Conservation (phyloP, 2,888 invertebrate species). For the Psylliodes chrysocephalus region DNA sequence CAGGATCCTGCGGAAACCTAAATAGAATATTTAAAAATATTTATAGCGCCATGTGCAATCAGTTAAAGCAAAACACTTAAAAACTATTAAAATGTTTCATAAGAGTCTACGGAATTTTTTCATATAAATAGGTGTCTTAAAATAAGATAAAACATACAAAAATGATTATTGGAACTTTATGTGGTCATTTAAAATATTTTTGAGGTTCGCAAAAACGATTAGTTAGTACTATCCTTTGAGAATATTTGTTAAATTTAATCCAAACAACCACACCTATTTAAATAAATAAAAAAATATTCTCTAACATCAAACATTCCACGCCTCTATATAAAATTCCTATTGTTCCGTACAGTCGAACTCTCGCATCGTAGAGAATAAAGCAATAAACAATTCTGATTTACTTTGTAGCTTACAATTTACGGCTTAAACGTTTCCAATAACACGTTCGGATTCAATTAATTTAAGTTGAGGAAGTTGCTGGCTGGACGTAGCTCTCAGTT, state of each 20-base stretch:
- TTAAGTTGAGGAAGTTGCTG: conserved; percentile 30
- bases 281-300: neutral
- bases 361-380: conserved; percentile 24
- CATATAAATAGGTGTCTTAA: too few relatives aligned
- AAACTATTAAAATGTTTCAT: too few relatives aligned
- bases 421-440: conserved; percentile 36
- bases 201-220: too few relatives aligned
- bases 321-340: conserved; percentile 32
- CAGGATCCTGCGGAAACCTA: too few relatives aligned
- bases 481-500: conserved; percentile 13
- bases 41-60: too few relatives aligned
- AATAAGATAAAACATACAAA: too few relatives aligned
- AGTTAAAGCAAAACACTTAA: too few relatives aligned
- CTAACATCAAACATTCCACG: neutral
- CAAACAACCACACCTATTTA: neutral
- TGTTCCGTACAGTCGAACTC: conserved; percentile 24
- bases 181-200: too few relatives aligned
- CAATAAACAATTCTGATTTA: conserved; percentile 40
- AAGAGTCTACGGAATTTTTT: too few relatives aligned
- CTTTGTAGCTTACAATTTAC: conserved; percentile 39
- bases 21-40: too few relatives aligned
- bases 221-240: too few relatives aligned
- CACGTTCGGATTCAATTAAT: conserved; percentile 45
- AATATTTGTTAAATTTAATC: neutral
- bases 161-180: too few relatives aligned